These are phyloP conservation scores for Acromyrmex echinatior DNA, from an alignment of 1,140 invertebrate species.

Conservation along the genomic window DNA sequence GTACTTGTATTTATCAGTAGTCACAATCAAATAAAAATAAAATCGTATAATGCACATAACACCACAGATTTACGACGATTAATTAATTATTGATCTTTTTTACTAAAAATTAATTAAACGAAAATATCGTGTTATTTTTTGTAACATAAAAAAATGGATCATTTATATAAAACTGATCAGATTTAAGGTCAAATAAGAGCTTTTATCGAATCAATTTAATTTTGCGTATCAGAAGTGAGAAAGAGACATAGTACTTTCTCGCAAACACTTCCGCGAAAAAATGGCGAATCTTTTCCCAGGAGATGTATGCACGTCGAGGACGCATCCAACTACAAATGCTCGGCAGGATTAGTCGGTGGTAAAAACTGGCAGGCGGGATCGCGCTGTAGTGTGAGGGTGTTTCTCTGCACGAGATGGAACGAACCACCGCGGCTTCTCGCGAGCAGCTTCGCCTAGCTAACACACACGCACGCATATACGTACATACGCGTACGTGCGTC, in stretches of 20 bases:
- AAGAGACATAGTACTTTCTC: not conserved
- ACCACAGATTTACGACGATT: not conserved
- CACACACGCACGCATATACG: slow-evolving; percentile 40
- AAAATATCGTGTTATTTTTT: not conserved
- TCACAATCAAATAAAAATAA: not conserved
- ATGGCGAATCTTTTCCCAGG: slow-evolving; percentile 39
- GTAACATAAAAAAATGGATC: not conserved
- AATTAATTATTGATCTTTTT: not conserved
- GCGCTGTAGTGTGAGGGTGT: slow-evolving; percentile 53
- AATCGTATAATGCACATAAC: not conserved
- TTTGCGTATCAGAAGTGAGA: not conserved
- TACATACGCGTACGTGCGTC: slow-evolving; percentile 38
- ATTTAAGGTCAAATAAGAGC: not conserved
- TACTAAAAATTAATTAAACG: not conserved
- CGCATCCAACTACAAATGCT: slow-evolving; percentile 64
- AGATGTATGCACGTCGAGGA: not conserved
- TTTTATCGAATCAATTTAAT: slow-evolving; percentile 8
- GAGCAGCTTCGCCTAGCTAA: slow-evolving; percentile 72
- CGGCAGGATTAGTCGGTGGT: slow-evolving; percentile 67
- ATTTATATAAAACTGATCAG: not conserved
- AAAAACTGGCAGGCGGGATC: slow-evolving; percentile 51
- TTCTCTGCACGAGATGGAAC: slow-evolving; percentile 76
- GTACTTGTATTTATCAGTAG: slow-evolving; percentile 2
- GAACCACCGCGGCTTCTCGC: slow-evolving; percentile 71
- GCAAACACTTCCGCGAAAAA: slow-evolving; percentile 14